Conservation (phyloP, 2,113 vertebrate genomes). For the Gasterosteus aculeatus region DNA sequence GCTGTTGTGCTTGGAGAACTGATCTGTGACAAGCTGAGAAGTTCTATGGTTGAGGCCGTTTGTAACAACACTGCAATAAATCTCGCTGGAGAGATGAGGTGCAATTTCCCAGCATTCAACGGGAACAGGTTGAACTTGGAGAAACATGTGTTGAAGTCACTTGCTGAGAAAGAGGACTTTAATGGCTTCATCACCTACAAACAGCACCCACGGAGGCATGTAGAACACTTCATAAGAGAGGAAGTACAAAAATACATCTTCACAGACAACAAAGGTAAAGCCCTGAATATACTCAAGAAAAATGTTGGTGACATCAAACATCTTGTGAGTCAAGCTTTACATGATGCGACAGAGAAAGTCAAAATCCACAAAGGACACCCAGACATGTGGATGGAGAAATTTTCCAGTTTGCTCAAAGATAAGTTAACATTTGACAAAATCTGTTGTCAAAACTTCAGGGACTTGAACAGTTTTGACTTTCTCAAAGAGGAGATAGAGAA, state of each 20-base stretch:
- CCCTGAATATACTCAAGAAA: conserved; percentile 21
- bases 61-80: conserved; percentile 58
- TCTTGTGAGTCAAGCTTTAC: conserved; percentile 44
- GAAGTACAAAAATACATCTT: neutral
- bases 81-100: conserved; percentile 68
- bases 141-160: conserved; percentile 73
- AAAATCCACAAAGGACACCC: neutral
- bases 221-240: neutral
- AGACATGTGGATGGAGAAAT: conserved; percentile 41
- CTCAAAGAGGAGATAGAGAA: conserved; percentile 49
- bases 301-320: conserved; percentile 15
- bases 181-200: neutral
- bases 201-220: neutral
- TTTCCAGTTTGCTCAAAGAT: conserved; percentile 19
- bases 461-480: conserved; percentile 41
- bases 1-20: conserved; percentile 69
- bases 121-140: conserved; percentile 79
- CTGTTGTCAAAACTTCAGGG: neutral
- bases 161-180: conserved; percentile 81
- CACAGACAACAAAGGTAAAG: neutral
- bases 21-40: conserved; percentile 77
- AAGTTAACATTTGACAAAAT: neutral
- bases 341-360: conserved; percentile 18
- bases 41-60: conserved; percentile 34
- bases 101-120: conserved; percentile 64